Conservation (phyloP, 1,140 invertebrate species). For the Drosophila pectinifera region DNA sequence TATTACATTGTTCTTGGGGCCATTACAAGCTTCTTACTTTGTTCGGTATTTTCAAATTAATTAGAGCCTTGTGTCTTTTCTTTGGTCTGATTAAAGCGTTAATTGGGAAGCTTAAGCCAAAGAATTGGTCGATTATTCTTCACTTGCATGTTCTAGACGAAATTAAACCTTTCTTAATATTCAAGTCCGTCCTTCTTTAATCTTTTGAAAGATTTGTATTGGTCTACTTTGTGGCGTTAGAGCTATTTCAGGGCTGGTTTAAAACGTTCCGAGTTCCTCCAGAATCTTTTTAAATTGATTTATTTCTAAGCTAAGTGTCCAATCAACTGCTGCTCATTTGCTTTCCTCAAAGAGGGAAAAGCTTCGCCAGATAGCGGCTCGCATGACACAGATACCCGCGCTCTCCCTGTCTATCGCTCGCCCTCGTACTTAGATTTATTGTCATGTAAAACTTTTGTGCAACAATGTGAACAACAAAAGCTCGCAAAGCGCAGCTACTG, state of each 20-base stretch:
- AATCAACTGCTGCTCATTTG: constrained; percentile 18
- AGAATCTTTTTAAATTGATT: constrained; percentile 13
- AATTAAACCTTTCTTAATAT: no score
- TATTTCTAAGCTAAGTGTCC: constrained; percentile 8
- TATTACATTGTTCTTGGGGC: no score
- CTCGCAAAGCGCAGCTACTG: constrained; percentile 57
- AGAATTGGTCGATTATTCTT: neutral
- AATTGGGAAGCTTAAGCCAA: neutral
- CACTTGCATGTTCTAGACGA: no score
- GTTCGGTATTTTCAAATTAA: neutral
- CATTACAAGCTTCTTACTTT: neutral
- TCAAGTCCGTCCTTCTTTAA: no score
- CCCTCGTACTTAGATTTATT: constrained; percentile 59
- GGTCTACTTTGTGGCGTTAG: neutral
- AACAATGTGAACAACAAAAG: constrained; percentile 70
- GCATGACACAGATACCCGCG: constrained; percentile 52
- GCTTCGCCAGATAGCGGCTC: constrained; percentile 14
- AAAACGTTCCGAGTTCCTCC: neutral
- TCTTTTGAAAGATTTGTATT: no score
- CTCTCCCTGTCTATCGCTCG: constrained; percentile 6
- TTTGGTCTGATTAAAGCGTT: neutral
- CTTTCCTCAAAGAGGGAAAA: neutral
- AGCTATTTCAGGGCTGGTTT: neutral
- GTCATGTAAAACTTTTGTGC: constrained; percentile 79
- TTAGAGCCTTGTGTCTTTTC: neutral